These are phyloP conservation scores for Arrhopalites spinosus DNA, from an alignment of 2,888 invertebrate genomes.

Conservation along the genomic window DNA sequence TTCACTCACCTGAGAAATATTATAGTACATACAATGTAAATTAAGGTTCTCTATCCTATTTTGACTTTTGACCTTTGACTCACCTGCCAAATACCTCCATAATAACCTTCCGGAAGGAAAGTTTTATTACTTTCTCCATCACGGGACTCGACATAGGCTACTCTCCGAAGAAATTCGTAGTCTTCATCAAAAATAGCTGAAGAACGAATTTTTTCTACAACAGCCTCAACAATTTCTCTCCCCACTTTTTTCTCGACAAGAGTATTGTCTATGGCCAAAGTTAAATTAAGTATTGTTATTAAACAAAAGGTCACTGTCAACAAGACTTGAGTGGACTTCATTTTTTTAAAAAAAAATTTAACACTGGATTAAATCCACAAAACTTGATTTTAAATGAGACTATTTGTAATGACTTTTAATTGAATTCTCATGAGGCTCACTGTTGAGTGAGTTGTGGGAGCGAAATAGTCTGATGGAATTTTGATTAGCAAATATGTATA, in stretches of 20 bases:
- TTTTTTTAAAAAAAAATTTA: too few species aligned
- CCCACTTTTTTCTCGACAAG: conserved; percentile 25
- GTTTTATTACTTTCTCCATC: conserved; percentile 14
- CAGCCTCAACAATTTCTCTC: conserved; percentile 40
- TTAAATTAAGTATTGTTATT: background rate
- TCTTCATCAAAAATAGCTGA: conserved; percentile 21
- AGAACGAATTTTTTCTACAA: conserved; percentile 17
- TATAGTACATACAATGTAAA: too few species aligned
- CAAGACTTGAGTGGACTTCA: background rate
- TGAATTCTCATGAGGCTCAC: too few species aligned
- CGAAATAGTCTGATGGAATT: too few species aligned
- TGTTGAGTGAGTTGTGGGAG: too few species aligned
- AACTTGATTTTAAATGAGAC: too few species aligned
- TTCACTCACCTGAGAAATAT: conserved; percentile 26
- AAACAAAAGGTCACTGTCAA: background rate
- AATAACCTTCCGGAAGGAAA: background rate
- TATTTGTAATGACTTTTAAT: too few species aligned
- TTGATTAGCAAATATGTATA: too few species aligned
- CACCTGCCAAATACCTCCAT: conserved; percentile 36
- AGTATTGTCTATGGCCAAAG: conserved; percentile 20
- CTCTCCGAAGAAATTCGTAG: conserved; percentile 22
- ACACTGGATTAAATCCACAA: too few species aligned
- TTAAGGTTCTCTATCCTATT: too few species aligned
- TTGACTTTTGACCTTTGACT: too few species aligned
- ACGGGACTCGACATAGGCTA: conserved; percentile 31